Base-by-base conservation (phyloP, 2,888 invertebrate genomes). In the Machimus rusticus region DNA sequence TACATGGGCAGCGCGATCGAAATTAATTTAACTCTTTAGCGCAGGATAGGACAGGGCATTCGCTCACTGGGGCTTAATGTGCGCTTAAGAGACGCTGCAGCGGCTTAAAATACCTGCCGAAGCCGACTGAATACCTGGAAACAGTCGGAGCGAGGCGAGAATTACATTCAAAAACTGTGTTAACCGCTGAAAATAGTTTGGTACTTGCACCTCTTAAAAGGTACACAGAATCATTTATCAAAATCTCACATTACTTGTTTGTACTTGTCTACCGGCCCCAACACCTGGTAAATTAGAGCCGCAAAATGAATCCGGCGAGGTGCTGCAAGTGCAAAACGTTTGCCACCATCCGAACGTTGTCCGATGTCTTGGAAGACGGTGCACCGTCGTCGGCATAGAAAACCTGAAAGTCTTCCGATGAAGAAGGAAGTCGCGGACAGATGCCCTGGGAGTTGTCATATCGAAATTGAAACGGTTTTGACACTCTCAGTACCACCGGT, bases 201-300 rank as follows among this genome's bases (percentile, higher is more conserved):
- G 74, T 84, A 84, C 84, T 84, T 84, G 84, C 81, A 81, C 87
- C 74, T 87, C 46, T 87, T 87, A 81, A 87, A 81, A 81, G 81
- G 81, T 87, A 82, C 76, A 81, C 76, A 51, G 76, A 87, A 87
- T 87, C 87, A 82, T 87, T 87, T 87, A 87, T 87, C 87, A 87
- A 87, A 87, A 87, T 87, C 87, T 87, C 87, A 87, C 87, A 85
- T 87, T 87, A 87, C 87, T 77, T 77, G 84, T 84, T 85, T 84
- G 87, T 87, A 86, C 55, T 77, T 81, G 87, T 87, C 81, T 87
- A 74, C 81, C 37, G 74, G 74, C 51, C 76, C 66, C 51, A 82
- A 87, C 87, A 87, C 87, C 87, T 87, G 87, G 87, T 82, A 81
- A 87, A 87, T 74, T 86, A 77, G 23, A 86, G 86, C 57, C 37